Evolutionary conservation across 2,113 vertebrate genomes (phyloP).

Genomic region (Geococcyx californianus): DNA sequence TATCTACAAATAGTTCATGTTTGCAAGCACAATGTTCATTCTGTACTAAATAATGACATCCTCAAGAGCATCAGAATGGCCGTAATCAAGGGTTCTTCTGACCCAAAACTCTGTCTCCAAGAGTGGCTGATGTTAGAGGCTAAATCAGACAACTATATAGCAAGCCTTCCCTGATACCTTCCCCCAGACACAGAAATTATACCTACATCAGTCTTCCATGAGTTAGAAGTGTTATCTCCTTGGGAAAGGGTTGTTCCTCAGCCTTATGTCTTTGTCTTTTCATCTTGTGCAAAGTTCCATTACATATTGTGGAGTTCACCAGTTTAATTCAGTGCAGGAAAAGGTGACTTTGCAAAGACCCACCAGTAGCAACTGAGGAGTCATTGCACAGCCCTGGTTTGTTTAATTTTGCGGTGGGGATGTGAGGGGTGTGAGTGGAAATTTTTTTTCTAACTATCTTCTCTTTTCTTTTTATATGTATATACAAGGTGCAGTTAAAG

Average conservation of each 20-base stretch:
- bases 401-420: not conserved
- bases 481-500: not conserved
- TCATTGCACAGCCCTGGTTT: not conserved
- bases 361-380: not conserved
- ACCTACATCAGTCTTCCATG: accelerated
- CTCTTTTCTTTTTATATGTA: too few species aligned
- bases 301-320: not conserved
- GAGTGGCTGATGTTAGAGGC: accelerated
- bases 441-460: not conserved
- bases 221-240: not conserved
- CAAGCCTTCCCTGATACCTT: not conserved
- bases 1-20: not conserved
- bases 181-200: not conserved
- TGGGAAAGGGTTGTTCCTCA: not conserved
- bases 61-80: not conserved
- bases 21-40: not conserved
- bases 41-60: not conserved
- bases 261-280: not conserved
- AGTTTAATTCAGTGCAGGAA: not conserved
- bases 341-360: not conserved
- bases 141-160: not conserved
- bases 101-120: accelerated
- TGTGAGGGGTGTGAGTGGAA: too few species aligned
- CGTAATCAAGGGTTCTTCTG: not conserved
- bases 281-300: not conserved